Conservation (phyloP, 1,140 invertebrate species). For the Rhynchophorus ferrugineus region DNA sequence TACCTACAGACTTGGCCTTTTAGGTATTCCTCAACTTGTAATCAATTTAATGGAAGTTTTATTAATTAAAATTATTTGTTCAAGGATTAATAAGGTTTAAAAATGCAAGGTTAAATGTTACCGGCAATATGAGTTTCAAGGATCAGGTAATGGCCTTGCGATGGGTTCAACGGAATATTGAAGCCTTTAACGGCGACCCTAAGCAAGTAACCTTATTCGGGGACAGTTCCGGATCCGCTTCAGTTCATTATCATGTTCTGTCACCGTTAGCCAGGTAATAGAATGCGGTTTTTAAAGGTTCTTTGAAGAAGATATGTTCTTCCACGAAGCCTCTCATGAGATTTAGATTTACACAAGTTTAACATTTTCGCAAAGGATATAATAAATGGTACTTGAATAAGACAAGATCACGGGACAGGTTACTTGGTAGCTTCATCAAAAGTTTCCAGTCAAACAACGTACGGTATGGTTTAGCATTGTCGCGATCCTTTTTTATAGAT, state of each 20-base stretch:
- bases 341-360: too few species aligned
- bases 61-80: background rate
- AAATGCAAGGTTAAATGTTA: conserved; percentile 39
- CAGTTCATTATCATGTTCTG: conserved; percentile 30
- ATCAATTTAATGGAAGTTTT: background rate
- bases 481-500: too few species aligned
- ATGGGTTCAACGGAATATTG: conserved; percentile 51
- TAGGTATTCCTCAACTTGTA: conserved; percentile 27
- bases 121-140: conserved; percentile 56
- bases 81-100: conserved; percentile 35
- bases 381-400: too few species aligned
- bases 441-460: too few species aligned
- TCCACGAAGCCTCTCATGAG: background rate
- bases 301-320: conserved; percentile 12
- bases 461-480: too few species aligned
- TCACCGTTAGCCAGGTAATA: conserved; percentile 21
- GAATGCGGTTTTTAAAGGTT: background rate
- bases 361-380: too few species aligned
- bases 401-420: too few species aligned
- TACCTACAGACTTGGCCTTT: conserved; percentile 45
- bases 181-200: conserved; percentile 45
- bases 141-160: conserved; percentile 52
- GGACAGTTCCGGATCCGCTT: conserved; percentile 44
- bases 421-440: too few species aligned
- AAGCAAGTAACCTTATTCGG: conserved; percentile 44